Base-by-base conservation (phyloP, 2,113 vertebrate species). In the Muntiacus muntjak region DNA sequence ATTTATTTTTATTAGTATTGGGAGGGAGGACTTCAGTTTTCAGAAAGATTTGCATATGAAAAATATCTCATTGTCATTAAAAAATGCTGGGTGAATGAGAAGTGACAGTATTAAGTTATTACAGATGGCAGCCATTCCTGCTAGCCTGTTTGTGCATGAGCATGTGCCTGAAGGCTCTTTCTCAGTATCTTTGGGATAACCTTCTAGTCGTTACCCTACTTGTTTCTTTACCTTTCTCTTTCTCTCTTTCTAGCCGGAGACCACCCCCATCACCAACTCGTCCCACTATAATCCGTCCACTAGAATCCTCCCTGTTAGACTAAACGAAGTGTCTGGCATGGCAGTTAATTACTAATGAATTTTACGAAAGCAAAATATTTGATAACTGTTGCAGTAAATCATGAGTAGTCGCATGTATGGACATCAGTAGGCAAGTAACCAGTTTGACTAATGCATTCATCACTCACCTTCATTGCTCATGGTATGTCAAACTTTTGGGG, bases 241-340 rank as follows among this genome's bases (percentile, higher is more conserved):
- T 97, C 97, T 99, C 94, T 98, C 97, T 98, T 98, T 99, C 98
- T 98, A 99, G 99, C 98, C 98, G 98, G 98, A 99, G 99, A 98
- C 99, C 99, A 97, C 99, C 98, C 98, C 99, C 99, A 97, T 99
- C 99, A 98, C 99, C 99, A 98, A 99, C 99, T 98, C 99, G 98
- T 83, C 98, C 99, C 98, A 98, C 99, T 98, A 98, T 99, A 98
- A 99, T 99, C 97, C 99, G 99, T 91, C 98, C 98, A 6, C 98
- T 99, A 98, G 99, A 99, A 82, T 99, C 99, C 82, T 99, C 99
- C 96, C 97, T 99, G 93, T 99, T 99, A 99, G 98, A 99, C 98
- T 99, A 99, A 99, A 97, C 1, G 98, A 97, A 98, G 97, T 98
- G 91, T 98, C 98, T 98, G 98, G 98, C 98, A 98, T 99, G 98